Conservation (phyloP, 2,113 vertebrate genomes). For the Syngnathus typhle region DNA sequence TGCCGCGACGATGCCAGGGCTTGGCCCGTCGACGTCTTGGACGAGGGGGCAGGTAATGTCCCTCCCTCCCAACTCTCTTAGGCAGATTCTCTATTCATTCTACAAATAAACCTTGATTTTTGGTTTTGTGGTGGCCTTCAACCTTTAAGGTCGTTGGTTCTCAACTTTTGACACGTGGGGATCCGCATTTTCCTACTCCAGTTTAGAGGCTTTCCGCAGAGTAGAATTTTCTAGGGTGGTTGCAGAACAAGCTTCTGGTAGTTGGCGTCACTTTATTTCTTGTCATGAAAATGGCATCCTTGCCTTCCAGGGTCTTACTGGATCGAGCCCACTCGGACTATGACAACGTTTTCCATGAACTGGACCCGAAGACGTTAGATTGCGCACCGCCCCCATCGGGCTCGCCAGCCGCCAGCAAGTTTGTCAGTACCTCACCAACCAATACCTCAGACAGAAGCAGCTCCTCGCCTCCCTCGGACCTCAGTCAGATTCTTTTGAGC, state of each 20-base stretch:
- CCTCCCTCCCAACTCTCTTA: not conserved
- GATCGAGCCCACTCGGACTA: slow-evolving; percentile 87
- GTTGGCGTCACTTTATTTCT: not conserved
- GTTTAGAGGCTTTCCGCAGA: too few relatives aligned
- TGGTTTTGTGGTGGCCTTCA: too few relatives aligned
- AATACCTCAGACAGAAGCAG: slow-evolving; percentile 88
- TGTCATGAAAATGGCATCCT: not conserved
- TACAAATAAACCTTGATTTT: too few relatives aligned
- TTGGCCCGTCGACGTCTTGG: slow-evolving; percentile 88
- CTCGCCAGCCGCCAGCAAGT: slow-evolving; percentile 63
- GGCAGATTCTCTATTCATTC: not conserved
- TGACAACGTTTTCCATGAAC: slow-evolving; percentile 77
- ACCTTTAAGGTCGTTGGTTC: too few relatives aligned
- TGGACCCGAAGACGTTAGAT: slow-evolving; percentile 78
- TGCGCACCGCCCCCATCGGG: slow-evolving; percentile 58
- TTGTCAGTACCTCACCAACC: slow-evolving; percentile 92
- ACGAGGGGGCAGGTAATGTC: slow-evolving; percentile 85
- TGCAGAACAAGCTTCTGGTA: too few relatives aligned
- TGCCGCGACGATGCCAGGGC: slow-evolving; percentile 86
- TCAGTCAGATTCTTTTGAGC: slow-evolving; percentile 94
- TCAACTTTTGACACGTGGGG: too few relatives aligned
- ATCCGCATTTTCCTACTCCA: too few relatives aligned
- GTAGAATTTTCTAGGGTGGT: not conserved
- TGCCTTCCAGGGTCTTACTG: slow-evolving; percentile 78
- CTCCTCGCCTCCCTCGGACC: slow-evolving; percentile 73